These are phyloP conservation scores for Theretra japonica DNA, from an alignment of 2,888 invertebrate species.

Conservation along the genomic window DNA sequence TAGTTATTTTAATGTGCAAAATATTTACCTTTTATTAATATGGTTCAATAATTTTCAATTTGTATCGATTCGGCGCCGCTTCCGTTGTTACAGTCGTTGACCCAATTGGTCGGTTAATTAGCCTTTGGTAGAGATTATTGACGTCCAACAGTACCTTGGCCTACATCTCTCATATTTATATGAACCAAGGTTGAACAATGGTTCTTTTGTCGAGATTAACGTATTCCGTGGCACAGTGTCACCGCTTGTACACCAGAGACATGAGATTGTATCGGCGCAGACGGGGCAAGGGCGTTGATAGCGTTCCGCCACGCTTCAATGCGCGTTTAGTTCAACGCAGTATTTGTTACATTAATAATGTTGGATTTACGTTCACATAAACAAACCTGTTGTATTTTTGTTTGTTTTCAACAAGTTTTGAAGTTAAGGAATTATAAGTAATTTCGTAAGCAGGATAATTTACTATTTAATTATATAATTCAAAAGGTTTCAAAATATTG, in stretches of 20 bases:
- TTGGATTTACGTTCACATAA: not conserved
- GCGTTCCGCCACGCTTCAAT: constrained; percentile 21
- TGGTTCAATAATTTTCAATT: too few relatives aligned
- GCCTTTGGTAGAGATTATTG: constrained; percentile 63
- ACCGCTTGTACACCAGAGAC: constrained; percentile 44
- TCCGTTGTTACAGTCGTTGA: constrained; percentile 61
- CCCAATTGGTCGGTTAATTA: constrained; percentile 70
- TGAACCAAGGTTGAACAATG: constrained; percentile 52
- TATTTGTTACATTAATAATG: constrained; percentile 18
- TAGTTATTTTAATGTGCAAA: constrained; percentile 12
- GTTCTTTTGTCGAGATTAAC: constrained; percentile 29
- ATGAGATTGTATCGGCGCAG: constrained; percentile 54
- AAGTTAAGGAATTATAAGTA: not conserved
- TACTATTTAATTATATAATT: not conserved
- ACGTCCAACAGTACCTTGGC: constrained; percentile 72
- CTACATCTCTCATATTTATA: constrained; percentile 58
- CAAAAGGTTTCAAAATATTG: not conserved
- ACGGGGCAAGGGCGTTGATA: constrained; percentile 63
- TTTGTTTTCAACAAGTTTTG: not conserved
- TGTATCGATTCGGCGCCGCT: not conserved
- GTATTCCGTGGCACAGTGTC: constrained; percentile 44
- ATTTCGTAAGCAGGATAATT: not conserved
- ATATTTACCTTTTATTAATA: constrained; percentile 39
- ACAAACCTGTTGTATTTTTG: not conserved
- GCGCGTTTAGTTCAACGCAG: constrained; percentile 29